phyloP scores from a whole-genome alignment of 2,113 vertebrate species.

The Cyrtonyx montezumae region DNA sequence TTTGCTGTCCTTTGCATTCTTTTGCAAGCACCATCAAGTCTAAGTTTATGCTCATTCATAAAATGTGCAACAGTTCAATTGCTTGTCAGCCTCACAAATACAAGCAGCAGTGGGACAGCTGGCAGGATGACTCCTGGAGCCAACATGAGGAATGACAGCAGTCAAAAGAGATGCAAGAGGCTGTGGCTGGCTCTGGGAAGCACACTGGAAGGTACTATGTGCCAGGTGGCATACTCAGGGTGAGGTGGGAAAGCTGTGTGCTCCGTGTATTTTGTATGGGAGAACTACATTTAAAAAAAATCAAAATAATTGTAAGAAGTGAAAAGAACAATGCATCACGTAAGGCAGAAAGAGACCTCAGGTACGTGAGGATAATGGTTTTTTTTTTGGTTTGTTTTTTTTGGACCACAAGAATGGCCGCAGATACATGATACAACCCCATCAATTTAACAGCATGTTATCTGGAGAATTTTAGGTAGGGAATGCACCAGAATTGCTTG shows the following conservation, averaged over 20 bases:
- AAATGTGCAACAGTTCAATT: not conserved
- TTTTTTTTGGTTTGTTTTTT: not conserved
- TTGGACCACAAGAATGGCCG: not conserved
- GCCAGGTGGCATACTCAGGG: not conserved
- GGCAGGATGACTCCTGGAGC: not conserved
- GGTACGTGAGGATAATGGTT: not conserved
- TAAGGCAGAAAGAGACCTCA: not conserved
- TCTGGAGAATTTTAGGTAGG: not conserved
- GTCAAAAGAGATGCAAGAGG: not conserved
- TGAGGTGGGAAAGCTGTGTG: not conserved
- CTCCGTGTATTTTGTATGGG: not conserved
- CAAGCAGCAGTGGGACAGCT: not conserved
- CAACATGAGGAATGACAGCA: not conserved
- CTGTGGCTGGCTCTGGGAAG: not conserved
- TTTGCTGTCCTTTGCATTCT: not conserved
- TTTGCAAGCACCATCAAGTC: not conserved
- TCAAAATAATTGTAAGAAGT: not conserved
- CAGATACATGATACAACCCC: not conserved
- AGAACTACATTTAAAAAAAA: not conserved
- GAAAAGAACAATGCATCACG: not conserved
- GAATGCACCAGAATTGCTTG: not conserved
- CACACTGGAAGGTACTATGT: accelerated
- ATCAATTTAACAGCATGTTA: not conserved
- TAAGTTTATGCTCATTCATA: slow-evolving; percentile 13
- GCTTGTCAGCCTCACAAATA: not conserved